Conservation (phyloP, 2,113 vertebrate genomes). For the Dolichallabes microphthalmus region DNA sequence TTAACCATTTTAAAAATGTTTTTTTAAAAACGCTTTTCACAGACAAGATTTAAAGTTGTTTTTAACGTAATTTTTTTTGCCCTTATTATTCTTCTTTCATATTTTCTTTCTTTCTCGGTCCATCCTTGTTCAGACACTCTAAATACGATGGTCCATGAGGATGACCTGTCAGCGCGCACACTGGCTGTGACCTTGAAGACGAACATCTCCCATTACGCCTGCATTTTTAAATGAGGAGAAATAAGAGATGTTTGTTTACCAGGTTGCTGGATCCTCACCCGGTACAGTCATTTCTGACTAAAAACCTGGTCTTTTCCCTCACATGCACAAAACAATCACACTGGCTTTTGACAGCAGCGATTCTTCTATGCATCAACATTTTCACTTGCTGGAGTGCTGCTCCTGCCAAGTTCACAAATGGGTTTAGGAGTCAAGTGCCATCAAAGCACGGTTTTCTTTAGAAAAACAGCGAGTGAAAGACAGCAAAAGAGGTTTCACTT, state of each 20-base stretch:
- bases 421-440: slow-evolving; percentile 71
- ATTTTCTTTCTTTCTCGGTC: slow-evolving; percentile 24
- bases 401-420: slow-evolving; percentile 59
- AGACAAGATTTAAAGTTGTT: background rate
- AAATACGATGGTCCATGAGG: slow-evolving; percentile 68
- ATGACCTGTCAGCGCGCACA: slow-evolving; percentile 68
- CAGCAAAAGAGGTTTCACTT: slow-evolving; percentile 68
- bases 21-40: background rate
- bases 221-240: slow-evolving; percentile 1
- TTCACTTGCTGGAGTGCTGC: slow-evolving; percentile 40
- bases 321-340: slow-evolving; percentile 24
- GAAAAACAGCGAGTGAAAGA: slow-evolving; percentile 64
- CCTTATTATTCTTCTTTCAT: background rate
- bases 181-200: slow-evolving; percentile 61
- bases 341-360: slow-evolving; percentile 44
- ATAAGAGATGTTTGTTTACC: slow-evolving; percentile 8
- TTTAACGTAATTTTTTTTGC: background rate
- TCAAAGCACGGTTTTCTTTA: slow-evolving; percentile 67
- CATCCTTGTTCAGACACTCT: slow-evolving; percentile 58
- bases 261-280: background rate
- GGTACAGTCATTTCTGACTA: slow-evolving; percentile 14
- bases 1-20: background rate
- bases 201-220: slow-evolving; percentile 58
- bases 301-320: slow-evolving; percentile 12
- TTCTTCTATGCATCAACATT: slow-evolving; percentile 26